phyloP scores from a whole-genome alignment of 2,113 vertebrate species.

The Prinia subflava region DNA sequence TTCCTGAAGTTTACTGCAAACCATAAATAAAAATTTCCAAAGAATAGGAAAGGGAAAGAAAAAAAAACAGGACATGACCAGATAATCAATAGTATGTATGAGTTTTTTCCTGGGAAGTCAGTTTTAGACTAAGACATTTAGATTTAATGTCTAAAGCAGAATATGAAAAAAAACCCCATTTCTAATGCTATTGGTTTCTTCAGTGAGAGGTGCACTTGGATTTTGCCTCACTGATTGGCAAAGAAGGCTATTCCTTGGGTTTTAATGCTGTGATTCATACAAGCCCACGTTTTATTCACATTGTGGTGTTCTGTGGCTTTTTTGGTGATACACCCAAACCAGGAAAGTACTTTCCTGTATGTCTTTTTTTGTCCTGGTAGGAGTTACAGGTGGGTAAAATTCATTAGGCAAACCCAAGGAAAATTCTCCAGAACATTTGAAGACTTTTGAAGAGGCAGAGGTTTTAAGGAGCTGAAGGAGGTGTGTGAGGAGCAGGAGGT shows the following conservation, averaged over 20 bases:
- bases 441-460: not conserved
- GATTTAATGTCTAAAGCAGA: not conserved
- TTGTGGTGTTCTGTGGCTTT: not conserved
- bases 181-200: not conserved
- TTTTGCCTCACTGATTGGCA: not conserved
- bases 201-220: not conserved
- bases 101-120: accelerated
- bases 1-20: not conserved
- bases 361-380: not conserved
- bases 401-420: not conserved
- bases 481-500: not conserved
- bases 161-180: not conserved
- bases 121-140: not conserved
- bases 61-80: not conserved
- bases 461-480: not conserved
- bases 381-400: not conserved
- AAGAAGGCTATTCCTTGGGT: not conserved
- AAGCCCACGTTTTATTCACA: not conserved
- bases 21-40: not conserved
- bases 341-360: not conserved
- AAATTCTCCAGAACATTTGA: not conserved
- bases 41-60: not conserved
- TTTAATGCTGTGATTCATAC: not conserved
- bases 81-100: not conserved
- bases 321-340: not conserved